Conservation (phyloP, 2,113 vertebrate species). For the Brienomyrus brachyistius region DNA sequence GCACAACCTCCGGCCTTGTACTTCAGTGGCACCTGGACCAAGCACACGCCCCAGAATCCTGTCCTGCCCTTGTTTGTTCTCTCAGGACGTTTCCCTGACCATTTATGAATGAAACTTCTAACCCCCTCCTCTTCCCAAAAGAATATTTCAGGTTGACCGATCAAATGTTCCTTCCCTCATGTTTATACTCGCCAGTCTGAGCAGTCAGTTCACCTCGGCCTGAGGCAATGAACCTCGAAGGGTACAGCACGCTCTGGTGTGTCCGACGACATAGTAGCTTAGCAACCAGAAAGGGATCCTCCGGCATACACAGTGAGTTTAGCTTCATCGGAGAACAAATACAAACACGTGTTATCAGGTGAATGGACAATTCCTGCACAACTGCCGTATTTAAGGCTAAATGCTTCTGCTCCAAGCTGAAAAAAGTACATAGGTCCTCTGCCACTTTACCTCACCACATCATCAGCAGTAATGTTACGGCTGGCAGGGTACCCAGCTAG, state of each 20-base stretch:
- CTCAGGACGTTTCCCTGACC: not conserved
- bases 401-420: not conserved
- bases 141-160: not conserved
- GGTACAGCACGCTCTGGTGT: not conserved
- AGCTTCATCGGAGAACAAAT: not conserved
- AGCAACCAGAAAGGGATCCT: not conserved
- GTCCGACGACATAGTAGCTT: not conserved
- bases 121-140: not conserved
- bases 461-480: not conserved
- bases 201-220: not conserved
- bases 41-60: not conserved
- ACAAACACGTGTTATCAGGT: not conserved
- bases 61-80: not conserved
- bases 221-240: not conserved
- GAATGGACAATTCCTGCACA: not conserved
- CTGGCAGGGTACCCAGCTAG: not conserved
- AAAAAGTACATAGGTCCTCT: not conserved
- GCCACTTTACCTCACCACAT: not conserved
- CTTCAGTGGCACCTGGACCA: not conserved
- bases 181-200: not conserved
- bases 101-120: not conserved
- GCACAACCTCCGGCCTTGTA: not conserved
- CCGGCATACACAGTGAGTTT: not conserved
- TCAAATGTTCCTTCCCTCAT: not conserved
- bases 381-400: not conserved